phyloP scores from a whole-genome alignment of 2,888 invertebrate genomes.

The Caenorhabditis sinica region DNA sequence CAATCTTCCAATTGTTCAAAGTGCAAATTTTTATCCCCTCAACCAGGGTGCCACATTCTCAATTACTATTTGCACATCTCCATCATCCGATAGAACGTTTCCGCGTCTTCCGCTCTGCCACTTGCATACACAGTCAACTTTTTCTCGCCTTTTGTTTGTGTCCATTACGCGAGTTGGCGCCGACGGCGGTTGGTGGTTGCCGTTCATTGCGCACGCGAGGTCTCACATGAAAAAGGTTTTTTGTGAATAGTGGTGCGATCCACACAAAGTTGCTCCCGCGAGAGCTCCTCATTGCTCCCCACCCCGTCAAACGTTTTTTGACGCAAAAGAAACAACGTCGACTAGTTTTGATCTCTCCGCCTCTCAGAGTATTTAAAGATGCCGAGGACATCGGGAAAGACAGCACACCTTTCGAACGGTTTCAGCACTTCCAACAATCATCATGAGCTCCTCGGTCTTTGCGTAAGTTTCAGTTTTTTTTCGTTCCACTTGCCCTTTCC shows the following conservation, averaged over 20 bases:
- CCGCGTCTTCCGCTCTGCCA: constrained; percentile 47
- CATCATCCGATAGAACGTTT: constrained; percentile 27
- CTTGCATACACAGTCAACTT: constrained; percentile 30
- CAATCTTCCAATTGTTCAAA: background rate
- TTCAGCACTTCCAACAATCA: constrained; percentile 29
- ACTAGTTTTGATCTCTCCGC: constrained; percentile 41
- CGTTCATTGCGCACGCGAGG: constrained; percentile 24
- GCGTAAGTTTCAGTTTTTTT: constrained; percentile 41
- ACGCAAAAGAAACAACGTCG: constrained; percentile 57
- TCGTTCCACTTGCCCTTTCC: background rate
- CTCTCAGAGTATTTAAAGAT: constrained; percentile 38
- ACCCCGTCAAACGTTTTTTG: constrained; percentile 54
- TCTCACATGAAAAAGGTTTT: constrained; percentile 33
- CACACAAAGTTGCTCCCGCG: constrained; percentile 51
- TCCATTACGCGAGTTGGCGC: constrained; percentile 45
- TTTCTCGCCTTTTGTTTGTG: constrained; percentile 57
- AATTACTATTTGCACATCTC: constrained; percentile 48
- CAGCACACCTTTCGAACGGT: constrained; percentile 49
- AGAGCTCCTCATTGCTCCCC: constrained; percentile 20
- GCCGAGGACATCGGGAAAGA: constrained; percentile 13
- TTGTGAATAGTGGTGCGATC: constrained; percentile 48
- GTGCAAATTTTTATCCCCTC: background rate
- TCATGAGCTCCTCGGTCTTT: constrained; percentile 59
- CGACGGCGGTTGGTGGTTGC: constrained; percentile 5
- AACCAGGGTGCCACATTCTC: constrained; percentile 35